Evolutionary conservation across 2,888 invertebrate genomes (phyloP).

Genomic region (Vesta saturnalis): DNA sequence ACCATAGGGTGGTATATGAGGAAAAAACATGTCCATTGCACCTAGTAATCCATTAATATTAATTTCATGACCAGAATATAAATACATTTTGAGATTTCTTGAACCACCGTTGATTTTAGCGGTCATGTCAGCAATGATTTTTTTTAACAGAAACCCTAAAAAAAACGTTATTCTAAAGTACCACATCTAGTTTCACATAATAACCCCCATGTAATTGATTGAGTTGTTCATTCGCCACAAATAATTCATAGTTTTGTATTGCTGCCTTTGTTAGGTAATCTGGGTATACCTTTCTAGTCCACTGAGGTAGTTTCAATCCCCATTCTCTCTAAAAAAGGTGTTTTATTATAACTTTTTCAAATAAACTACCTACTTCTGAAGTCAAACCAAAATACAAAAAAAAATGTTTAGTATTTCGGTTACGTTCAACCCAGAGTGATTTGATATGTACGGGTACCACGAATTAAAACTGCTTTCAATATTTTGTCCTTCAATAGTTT

Average conservation of each 20-base stretch:
- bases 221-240: neutral
- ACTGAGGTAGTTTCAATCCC: conserved; percentile 2
- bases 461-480: too few species aligned
- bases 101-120: conserved; percentile 57
- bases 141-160: conserved; percentile 60
- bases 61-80: conserved; percentile 74
- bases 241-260: neutral
- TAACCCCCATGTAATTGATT: too few species aligned
- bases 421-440: too few species aligned
- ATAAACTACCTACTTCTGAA: too few species aligned
- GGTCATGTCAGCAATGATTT: conserved; percentile 67
- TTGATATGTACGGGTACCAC: too few species aligned
- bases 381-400: too few species aligned
- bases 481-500: too few species aligned
- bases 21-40: conserved; percentile 69
- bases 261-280: neutral
- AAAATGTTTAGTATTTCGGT: too few species aligned
- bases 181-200: too few species aligned
- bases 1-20: conserved; percentile 52
- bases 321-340: conserved; percentile 6
- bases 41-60: conserved; percentile 69
- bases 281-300: neutral
- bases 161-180: neutral
- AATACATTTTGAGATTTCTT: conserved; percentile 64
- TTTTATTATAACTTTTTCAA: neutral